Evolutionary conservation across 2,888 invertebrate species (phyloP).

Genomic region (Dasypolia templi): DNA sequence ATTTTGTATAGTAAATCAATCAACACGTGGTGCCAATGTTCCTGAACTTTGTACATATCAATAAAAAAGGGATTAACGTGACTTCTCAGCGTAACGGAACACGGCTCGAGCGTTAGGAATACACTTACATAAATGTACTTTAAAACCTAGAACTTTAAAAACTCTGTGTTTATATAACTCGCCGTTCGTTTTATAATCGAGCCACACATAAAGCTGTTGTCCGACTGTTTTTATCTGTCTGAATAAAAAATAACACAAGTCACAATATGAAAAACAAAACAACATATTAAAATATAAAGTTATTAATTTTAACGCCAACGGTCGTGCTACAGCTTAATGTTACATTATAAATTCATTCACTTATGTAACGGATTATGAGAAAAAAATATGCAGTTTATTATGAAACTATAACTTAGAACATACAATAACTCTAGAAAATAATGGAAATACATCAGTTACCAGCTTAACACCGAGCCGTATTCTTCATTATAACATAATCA

Average conservation of each 20-base stretch:
- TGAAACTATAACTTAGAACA: constrained; percentile 63
- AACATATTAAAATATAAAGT: constrained; percentile 39
- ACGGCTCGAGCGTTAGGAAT: constrained; percentile 65
- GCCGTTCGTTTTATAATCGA: constrained; percentile 41
- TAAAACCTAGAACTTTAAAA: constrained; percentile 55
- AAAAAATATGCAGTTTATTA: constrained; percentile 64
- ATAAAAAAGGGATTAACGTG: constrained; percentile 50
- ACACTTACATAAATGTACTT: constrained; percentile 67
- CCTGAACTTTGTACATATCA: constrained; percentile 67
- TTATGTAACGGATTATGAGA: constrained; percentile 59
- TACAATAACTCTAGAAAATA: constrained; percentile 65
- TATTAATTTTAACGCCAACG: constrained; percentile 44
- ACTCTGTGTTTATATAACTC: constrained; percentile 42
- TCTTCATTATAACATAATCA: constrained; percentile 58
- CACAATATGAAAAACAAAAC: constrained; percentile 47
- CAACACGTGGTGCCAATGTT: constrained; percentile 56
- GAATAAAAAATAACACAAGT: constrained; percentile 43
- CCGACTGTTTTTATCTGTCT: too few relatives aligned
- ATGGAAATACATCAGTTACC: constrained; percentile 65
- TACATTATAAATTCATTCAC: constrained; percentile 44
- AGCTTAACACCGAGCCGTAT: constrained; percentile 68
- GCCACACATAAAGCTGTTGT: constrained; percentile 47
- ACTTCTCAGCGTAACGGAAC: constrained; percentile 42
- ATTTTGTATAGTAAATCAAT: constrained; percentile 53
- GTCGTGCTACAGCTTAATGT: constrained; percentile 55